A percentile compares a stretch with the other conserved stretches of the same genome.
phyloP scores from a whole-genome alignment of 2,113 vertebrate genomes.

The Eretmochelys imbricata region DNA sequence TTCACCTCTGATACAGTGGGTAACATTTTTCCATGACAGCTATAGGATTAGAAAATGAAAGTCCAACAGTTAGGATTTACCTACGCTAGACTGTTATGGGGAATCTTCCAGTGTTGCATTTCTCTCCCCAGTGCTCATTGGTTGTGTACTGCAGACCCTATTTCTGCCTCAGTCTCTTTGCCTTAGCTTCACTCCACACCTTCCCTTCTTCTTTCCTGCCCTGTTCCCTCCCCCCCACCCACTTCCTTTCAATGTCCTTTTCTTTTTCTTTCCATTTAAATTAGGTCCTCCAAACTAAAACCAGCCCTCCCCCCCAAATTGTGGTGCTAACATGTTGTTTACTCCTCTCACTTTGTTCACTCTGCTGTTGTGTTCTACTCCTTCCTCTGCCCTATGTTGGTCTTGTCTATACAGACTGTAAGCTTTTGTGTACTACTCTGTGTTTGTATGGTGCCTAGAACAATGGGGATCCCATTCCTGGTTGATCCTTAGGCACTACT shows the following conservation, averaged over 20 bases:
- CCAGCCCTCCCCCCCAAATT: not conserved
- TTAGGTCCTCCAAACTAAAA: not conserved
- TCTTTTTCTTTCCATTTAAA: not conserved
- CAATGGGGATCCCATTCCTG: not conserved
- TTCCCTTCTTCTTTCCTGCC: not conserved
- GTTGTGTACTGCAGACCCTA: not conserved
- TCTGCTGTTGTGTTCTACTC: not conserved
- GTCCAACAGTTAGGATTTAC: not conserved
- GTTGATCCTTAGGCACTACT: not conserved
- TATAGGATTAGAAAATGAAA: conserved; percentile 4
- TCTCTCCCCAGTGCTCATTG: not conserved
- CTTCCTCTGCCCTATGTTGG: not conserved
- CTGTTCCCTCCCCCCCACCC: not conserved
- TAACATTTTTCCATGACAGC: not conserved
- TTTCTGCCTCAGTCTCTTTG: not conserved
- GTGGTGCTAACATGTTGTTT: not conserved
- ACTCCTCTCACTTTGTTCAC: not conserved
- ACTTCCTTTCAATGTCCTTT: not conserved
- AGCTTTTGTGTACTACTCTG: not conserved
- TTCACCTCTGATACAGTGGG: not conserved
- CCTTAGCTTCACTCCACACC: not conserved
- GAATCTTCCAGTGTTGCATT: not conserved
- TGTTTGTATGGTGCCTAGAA: not conserved
- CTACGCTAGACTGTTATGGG: not conserved
- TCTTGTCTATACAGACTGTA: not conserved